These are phyloP conservation scores for Callosobruchus maculatus DNA, from an alignment of 2,888 invertebrate species.

Conservation along the genomic window DNA sequence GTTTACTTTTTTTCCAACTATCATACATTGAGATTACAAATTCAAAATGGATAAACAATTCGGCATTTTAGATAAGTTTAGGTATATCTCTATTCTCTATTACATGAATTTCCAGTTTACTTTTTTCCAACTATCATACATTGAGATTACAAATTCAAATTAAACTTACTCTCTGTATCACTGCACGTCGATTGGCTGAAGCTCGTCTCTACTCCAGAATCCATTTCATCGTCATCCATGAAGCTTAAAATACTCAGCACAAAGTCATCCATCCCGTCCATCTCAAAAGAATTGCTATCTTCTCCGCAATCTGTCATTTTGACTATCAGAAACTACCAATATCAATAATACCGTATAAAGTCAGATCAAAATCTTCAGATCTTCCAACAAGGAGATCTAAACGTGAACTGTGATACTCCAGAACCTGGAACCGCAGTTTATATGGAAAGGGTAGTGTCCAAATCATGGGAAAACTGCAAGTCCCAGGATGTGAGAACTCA, in stretches of 20 bases:
- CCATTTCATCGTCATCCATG: background rate
- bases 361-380: background rate
- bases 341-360: background rate
- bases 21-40: too few relatives aligned
- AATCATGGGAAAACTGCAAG: background rate
- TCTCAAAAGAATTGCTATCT: background rate
- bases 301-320: too few relatives aligned
- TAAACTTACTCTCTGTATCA: background rate
- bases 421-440: background rate
- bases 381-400: background rate
- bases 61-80: too few relatives aligned
- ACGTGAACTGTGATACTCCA: background rate
- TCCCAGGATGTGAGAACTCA: background rate
- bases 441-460: background rate
- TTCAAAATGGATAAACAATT: too few relatives aligned
- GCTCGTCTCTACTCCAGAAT: background rate
- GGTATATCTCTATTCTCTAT: too few relatives aligned
- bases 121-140: too few relatives aligned
- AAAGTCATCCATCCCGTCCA: background rate
- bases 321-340: too few relatives aligned
- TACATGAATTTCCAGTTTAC: too few relatives aligned
- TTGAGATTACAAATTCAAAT: too few relatives aligned
- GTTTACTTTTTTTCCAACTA: too few relatives aligned
- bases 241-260: background rate
- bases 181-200: background rate